A percentile compares a stretch with the other conserved stretches of the same genome.
Evolutionary conservation across 2,888 invertebrate genomes (phyloP).

Genomic region (Lymantria monacha): DNA sequence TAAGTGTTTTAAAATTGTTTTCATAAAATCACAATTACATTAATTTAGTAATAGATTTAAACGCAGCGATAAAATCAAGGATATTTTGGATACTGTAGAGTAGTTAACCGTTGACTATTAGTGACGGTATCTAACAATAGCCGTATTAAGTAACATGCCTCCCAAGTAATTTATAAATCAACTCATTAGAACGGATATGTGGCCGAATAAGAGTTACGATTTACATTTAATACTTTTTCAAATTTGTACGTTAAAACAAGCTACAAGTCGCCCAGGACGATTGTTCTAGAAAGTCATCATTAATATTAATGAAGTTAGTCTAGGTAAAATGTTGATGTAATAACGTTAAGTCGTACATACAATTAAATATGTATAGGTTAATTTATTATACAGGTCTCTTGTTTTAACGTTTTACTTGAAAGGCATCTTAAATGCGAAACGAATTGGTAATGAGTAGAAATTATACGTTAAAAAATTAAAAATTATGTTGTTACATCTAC

Average conservation of each 20-base stretch:
- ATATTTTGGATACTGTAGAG: conserved; percentile 24
- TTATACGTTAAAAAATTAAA: not conserved
- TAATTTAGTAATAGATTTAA: conserved; percentile 44
- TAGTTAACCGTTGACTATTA: conserved; percentile 26
- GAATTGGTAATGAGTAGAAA: not conserved
- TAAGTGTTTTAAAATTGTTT: conserved; percentile 11
- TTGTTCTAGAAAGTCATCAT: conserved; percentile 13
- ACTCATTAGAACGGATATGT: conserved; percentile 53
- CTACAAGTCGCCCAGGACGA: conserved; percentile 24
- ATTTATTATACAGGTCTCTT: conserved; percentile 26
- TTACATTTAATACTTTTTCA: conserved; percentile 46
- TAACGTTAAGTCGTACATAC: conserved; percentile 26
- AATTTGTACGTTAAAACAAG: conserved; percentile 47
- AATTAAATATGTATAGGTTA: conserved; percentile 20
- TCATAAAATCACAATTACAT: conserved; percentile 42
- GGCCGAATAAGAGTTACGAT: conserved; percentile 38
- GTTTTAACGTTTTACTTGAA: conserved; percentile 19
- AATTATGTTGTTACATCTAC: no score
- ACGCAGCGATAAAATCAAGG: conserved; percentile 43
- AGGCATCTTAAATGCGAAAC: not conserved
- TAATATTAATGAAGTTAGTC: conserved; percentile 28
- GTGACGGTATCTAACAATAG: conserved; percentile 62
- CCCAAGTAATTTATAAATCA: conserved; percentile 58
- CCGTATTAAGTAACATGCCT: conserved; percentile 61
- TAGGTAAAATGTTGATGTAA: conserved; percentile 26